Evolutionary conservation across 2,888 invertebrate species (phyloP).

Genomic region (Lasioglossum villosulum): DNA sequence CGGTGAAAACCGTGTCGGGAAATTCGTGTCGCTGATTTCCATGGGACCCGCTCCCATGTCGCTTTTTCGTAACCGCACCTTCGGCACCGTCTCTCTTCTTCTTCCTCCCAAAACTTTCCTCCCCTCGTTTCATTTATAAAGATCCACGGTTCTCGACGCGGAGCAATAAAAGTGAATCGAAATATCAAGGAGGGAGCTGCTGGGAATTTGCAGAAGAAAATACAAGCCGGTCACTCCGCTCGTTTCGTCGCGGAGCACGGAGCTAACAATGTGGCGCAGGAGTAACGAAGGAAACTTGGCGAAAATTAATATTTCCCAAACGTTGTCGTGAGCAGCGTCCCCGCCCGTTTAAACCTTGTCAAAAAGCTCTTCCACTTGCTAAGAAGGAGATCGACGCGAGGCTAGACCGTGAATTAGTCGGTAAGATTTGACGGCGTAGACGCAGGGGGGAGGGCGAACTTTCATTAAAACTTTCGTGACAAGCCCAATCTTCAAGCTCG

Average conservation of each 20-base stretch:
- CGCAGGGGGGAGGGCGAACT: slow-evolving; percentile 26
- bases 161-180: not conserved
- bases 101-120: too few species aligned
- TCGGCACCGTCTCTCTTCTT: too few species aligned
- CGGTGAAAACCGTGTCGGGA: too few species aligned
- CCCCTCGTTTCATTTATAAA: too few species aligned
- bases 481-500: slow-evolving; percentile 59
- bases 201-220: not conserved
- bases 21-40: too few species aligned
- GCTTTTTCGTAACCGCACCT: too few species aligned
- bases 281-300: slow-evolving; percentile 5
- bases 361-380: slow-evolving; percentile 20
- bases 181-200: not conserved
- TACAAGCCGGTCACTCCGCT: not conserved
- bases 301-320: slow-evolving; percentile 29
- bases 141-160: too few species aligned
- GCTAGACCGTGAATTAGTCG: slow-evolving; percentile 62
- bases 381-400: slow-evolving; percentile 44
- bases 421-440: slow-evolving; percentile 61
- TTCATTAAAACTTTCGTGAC: slow-evolving; percentile 73
- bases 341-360: not conserved
- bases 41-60: too few species aligned
- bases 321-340: not conserved
- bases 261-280: not conserved
- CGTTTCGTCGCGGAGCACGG: not conserved